Conservation (phyloP, 1,140 invertebrate species). For the Manduca sexta region DNA sequence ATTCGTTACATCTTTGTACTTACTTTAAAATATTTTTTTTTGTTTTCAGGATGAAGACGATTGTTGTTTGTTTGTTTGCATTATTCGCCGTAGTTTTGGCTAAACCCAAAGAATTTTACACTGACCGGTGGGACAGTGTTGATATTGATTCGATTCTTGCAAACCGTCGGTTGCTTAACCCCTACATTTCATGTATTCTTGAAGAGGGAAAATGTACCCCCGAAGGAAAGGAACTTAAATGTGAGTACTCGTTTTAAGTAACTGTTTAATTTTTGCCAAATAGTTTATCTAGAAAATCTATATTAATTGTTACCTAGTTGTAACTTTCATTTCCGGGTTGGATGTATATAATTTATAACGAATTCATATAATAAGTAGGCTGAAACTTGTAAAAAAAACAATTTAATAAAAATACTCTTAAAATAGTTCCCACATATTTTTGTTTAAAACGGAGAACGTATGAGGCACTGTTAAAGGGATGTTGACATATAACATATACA, state of each 20-base stretch:
- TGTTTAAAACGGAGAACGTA: too few species aligned
- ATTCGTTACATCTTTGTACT: too few species aligned
- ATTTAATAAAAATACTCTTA: too few species aligned
- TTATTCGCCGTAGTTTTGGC: conserved; percentile 23
- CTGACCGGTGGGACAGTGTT: conserved; percentile 82
- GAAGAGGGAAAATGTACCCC: conserved; percentile 79
- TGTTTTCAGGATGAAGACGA: conserved; percentile 40
- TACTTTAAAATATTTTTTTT: conserved; percentile 6
- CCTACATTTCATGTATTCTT: conserved; percentile 80
- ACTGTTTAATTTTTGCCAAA: neutral
- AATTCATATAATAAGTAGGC: too few species aligned
- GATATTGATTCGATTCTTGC: conserved; percentile 79
- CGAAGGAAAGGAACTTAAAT: conserved; percentile 80
- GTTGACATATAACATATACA: too few species aligned
- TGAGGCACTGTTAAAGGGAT: too few species aligned
- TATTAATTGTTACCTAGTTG: too few species aligned
- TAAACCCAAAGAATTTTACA: conserved; percentile 70
- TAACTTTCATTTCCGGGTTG: too few species aligned
- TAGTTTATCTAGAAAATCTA: too few species aligned
- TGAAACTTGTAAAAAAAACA: too few species aligned
- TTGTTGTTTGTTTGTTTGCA: conserved; percentile 25
- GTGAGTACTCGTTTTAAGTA: conserved; percentile 70
- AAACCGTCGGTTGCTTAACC: conserved; percentile 78
- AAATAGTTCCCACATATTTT: too few species aligned
- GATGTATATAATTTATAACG: too few species aligned